Evolutionary conservation across 2,113 vertebrate genomes (phyloP).

Genomic region (Sialia sialis): DNA sequence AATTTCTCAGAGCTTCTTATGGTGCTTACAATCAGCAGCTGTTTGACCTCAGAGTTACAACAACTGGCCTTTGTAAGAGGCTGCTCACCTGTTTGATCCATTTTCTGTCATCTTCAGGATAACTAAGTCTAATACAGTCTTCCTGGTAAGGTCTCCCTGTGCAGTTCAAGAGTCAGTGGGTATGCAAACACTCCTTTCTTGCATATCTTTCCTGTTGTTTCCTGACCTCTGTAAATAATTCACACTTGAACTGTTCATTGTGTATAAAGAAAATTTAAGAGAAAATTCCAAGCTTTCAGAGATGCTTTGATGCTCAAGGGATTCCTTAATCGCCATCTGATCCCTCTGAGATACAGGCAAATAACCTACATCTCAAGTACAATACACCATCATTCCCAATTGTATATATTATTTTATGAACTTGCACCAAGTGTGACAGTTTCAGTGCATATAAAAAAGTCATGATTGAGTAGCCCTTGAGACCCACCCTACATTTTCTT

Average conservation of each 20-base stretch:
- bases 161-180: background rate
- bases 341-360: background rate
- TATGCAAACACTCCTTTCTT: background rate
- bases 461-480: slow-evolving; percentile 30
- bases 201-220: background rate
- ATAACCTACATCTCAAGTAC: slow-evolving; percentile 42
- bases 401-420: slow-evolving; percentile 24
- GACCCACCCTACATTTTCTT: slow-evolving; percentile 46
- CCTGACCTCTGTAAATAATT: slow-evolving; percentile 13
- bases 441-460: slow-evolving; percentile 1
- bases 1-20: background rate
- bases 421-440: slow-evolving; percentile 36
- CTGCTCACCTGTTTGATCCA: background rate
- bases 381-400: background rate
- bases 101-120: background rate
- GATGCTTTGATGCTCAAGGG: background rate
- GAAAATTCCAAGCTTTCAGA: background rate
- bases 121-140: background rate
- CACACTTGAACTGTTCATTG: background rate
- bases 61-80: background rate
- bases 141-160: background rate
- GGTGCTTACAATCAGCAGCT: background rate
- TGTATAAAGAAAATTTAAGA: background rate
- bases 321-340: background rate
- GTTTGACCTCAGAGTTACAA: background rate